phyloP scores from a whole-genome alignment of 2,113 vertebrate genomes.

The Pao palembangensis region DNA sequence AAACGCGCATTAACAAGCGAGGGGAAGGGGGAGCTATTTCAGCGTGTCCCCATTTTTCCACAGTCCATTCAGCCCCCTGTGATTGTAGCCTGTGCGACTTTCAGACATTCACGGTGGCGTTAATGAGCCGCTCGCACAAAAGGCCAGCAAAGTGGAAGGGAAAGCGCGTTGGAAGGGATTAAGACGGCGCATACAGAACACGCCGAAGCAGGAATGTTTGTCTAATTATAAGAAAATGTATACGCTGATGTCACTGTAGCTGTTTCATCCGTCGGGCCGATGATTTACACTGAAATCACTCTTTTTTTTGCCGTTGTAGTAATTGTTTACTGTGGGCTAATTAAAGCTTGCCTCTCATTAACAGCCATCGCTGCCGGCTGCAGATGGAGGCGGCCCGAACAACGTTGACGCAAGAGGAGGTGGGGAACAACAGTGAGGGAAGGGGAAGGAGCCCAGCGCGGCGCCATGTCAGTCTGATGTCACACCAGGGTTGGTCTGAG shows the following conservation, averaged over 20 bases:
- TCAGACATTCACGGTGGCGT: conserved; percentile 47
- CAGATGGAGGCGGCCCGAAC: conserved; percentile 45
- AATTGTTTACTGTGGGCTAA: conserved; percentile 76
- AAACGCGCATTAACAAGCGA: conserved; percentile 3
- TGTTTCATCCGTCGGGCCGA: conserved; percentile 64
- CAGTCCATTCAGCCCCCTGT: conserved; percentile 39
- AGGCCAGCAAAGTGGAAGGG: conserved; percentile 28
- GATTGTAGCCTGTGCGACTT: conserved; percentile 39
- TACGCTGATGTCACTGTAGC: conserved; percentile 63
- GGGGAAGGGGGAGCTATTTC: conserved; percentile 28
- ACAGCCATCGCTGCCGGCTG: conserved; percentile 48
- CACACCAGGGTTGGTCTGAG: too few species aligned
- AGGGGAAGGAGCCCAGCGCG: neutral
- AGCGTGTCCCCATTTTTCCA: conserved; percentile 23
- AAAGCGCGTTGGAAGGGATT: conserved; percentile 49
- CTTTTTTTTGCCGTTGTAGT: conserved; percentile 52
- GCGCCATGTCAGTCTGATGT: too few species aligned
- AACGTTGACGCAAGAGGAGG: conserved; percentile 30
- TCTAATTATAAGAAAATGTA: conserved; percentile 70
- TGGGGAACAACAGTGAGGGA: conserved; percentile 33
- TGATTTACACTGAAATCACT: conserved; percentile 67
- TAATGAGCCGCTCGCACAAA: conserved; percentile 55
- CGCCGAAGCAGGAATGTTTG: neutral
- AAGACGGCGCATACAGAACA: neutral
- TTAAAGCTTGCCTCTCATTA: conserved; percentile 69